Base-by-base conservation (phyloP, 2,888 invertebrate species). In the Bimastos eiseni region DNA sequence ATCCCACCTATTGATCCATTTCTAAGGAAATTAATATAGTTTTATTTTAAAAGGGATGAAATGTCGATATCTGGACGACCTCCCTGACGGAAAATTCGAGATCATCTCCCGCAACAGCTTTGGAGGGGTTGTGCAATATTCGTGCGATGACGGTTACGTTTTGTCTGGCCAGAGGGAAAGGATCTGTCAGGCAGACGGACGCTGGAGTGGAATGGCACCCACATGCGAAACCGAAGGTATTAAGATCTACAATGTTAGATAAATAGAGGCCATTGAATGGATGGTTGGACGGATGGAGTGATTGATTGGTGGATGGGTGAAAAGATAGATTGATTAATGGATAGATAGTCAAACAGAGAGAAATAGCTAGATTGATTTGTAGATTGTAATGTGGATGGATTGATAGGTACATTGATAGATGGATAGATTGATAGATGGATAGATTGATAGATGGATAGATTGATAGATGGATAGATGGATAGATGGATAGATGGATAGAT, bases 171-270 rank as follows among this genome's bases (percentile, higher is more conserved):
- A 94, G 0, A 93, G 94, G 2, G 94, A 94, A 24, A 92, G 95
- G 44, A 93, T 95, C 83, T 95, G 95, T 92, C 95, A 95, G 91
- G 95, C 94, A 0, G 95, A 95, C 92, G 94, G 94, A 83, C 94
- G 94, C 70, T 95, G 95, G 95, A 95, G 95, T 90, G 95, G 95
- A 5, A 92, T 94, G 11, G 94, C 94, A 83, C 95, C 95, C 0
- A 92, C 93, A 44, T 95, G 95, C 93, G 92, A 92, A 38, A 90
- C 86, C 24, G 90, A 91, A 90, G 91, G 91, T 91, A 70, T n/a
- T 1, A 17, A 8, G 19, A 70, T 70, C 3, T 30, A 24, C 24
- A 41, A 15, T 15, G 44, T 13, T 44, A 17, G 19, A 19, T 44
- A 17, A 13, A 44, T 17, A 17, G 19, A 17, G 11, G 17, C n/a